These are phyloP conservation scores for Exocentrus adspersus DNA, from an alignment of 2,888 invertebrate genomes.

Conservation along the genomic window DNA sequence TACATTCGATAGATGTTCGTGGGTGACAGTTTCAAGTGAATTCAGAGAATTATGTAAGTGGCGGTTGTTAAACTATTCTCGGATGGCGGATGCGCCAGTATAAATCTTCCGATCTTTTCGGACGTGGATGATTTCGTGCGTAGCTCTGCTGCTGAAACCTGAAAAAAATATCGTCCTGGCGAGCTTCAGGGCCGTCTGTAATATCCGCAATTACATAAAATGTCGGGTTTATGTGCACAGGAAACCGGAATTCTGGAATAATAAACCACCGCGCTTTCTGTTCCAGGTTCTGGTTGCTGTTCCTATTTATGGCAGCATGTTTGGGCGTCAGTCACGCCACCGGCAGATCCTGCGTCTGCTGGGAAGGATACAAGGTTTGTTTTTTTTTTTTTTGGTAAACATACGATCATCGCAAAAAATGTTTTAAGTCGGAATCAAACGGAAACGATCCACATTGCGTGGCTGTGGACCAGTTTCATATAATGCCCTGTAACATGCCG, in stretches of 20 bases:
- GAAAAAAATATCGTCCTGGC: too few species aligned
- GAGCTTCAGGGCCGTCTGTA: too few species aligned
- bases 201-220: neutral
- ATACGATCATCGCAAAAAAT: too few species aligned
- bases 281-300: conserved; percentile 29
- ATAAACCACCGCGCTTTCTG: neutral
- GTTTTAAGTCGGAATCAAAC: conserved; percentile 49
- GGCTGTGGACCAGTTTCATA: conserved; percentile 51
- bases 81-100: too few species aligned
- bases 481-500: conserved; percentile 57
- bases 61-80: too few species aligned
- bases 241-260: neutral
- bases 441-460: conserved; percentile 51
- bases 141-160: too few species aligned
- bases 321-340: conserved; percentile 13
- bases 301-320: conserved; percentile 18
- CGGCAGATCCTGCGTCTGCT: conserved; percentile 51
- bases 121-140: too few species aligned
- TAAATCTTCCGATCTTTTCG: too few species aligned
- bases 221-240: neutral
- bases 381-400: too few species aligned
- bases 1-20: neutral
- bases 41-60: too few species aligned
- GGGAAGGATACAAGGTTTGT: conserved; percentile 51
- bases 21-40: neutral